Evolutionary conservation across 1,140 invertebrate genomes (phyloP).

Genomic region (Tetramorium parvispinum): DNA sequence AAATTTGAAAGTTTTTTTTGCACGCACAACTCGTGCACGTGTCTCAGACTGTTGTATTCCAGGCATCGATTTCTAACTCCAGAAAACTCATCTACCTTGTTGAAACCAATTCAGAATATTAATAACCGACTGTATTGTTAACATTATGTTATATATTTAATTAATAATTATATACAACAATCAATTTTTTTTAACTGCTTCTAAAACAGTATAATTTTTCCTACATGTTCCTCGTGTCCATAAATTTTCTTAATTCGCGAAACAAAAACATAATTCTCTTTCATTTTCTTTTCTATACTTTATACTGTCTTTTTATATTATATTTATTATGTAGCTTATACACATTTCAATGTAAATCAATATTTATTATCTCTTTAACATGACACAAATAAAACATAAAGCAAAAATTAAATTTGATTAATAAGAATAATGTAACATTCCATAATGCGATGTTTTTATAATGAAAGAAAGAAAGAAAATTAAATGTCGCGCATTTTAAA

Average conservation of each 20-base stretch:
- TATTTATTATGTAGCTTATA: not conserved
- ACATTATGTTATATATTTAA: not conserved
- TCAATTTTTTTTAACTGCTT: not conserved
- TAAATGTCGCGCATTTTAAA: conserved; percentile 15
- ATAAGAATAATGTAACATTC: not conserved
- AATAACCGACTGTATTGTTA: not conserved
- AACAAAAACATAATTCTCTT: not conserved
- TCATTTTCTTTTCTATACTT: not conserved
- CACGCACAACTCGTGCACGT: no score
- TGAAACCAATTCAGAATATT: not conserved
- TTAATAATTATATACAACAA: not conserved
- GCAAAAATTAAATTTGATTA: conserved; percentile 43
- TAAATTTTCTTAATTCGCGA: not conserved
- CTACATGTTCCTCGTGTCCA: not conserved
- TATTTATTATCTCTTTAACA: conserved; percentile 10
- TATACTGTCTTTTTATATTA: not conserved
- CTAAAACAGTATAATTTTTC: not conserved
- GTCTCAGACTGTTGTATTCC: no score
- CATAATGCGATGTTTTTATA: not conserved
- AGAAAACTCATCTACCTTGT: not conserved
- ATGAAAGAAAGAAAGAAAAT: not conserved
- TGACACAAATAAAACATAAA: not conserved
- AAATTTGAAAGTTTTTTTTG: no score
- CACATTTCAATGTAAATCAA: not conserved
- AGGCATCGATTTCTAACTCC: not conserved